Conservation (phyloP, 2,888 invertebrate species). For the Pecten maximus region DNA sequence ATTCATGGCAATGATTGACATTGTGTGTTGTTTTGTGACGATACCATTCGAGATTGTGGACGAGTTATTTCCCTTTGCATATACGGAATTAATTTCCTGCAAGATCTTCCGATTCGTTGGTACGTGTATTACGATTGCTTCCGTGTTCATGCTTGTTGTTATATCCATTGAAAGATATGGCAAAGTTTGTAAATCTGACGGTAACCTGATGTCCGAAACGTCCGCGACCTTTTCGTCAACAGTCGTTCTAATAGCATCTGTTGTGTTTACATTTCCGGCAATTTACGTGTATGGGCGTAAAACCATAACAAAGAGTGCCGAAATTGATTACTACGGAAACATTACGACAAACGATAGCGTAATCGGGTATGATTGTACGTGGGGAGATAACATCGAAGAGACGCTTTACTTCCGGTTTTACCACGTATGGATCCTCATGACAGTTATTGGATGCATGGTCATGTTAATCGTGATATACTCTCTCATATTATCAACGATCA, state of each 20-base stretch:
- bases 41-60: constrained; percentile 56
- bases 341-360: neutral
- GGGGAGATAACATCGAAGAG: constrained; percentile 47
- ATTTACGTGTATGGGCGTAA: constrained; percentile 49
- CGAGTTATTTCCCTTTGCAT: constrained; percentile 49
- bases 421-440: constrained; percentile 37
- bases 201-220: constrained; percentile 42
- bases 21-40: constrained; percentile 51
- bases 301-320: constrained; percentile 23
- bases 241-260: constrained; percentile 37
- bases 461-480: constrained; percentile 43
- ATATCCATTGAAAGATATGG: constrained; percentile 52
- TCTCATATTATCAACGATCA: constrained; percentile 44
- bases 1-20: constrained; percentile 49
- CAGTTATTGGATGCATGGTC: constrained; percentile 48
- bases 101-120: constrained; percentile 51
- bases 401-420: constrained; percentile 42
- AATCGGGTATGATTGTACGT: constrained; percentile 48
- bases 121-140: constrained; percentile 41
- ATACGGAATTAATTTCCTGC: constrained; percentile 42
- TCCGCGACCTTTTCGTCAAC: constrained; percentile 38
- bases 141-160: constrained; percentile 49
- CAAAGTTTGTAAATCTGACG: constrained; percentile 48
- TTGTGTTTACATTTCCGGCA: constrained; percentile 38
- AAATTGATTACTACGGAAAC: neutral